Evolutionary conservation across 1,140 invertebrate genomes (phyloP), one percentile per base, ranked within the genome.

Genomic region (Oedothorax gibbosus): DNA sequence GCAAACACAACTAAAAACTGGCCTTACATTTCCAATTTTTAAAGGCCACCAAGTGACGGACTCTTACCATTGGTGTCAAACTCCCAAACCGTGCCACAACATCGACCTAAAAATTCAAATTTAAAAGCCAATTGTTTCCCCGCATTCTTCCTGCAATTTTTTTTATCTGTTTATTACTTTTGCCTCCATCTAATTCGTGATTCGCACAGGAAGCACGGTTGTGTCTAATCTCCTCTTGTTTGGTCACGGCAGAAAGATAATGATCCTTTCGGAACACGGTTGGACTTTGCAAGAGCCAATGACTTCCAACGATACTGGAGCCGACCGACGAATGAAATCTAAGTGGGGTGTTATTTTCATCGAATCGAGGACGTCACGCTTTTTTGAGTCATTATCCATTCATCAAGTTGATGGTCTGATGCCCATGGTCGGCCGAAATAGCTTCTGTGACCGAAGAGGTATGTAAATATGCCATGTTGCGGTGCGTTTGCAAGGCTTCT

Each of bases 281-380:
- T 82, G 80, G 80, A 20, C 64, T 21, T 56, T 2, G 35, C 53
- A 50, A 56, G 72, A 84, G 81, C 81, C 81, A 84, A 84, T 84
- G 81, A 76, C 71, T 84, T 57, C 15, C 50, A 11, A 35, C 21
- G 71, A 35, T 66, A 75, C 35, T n/a, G 50, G 64, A 73, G 68
- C 15, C 35, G 64, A 21, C 57, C 69, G 68, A 56, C 81, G 81
- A 84, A 84, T 84, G 81, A 84, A 84, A 84, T 84, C 72, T 76
- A 66, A 84, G 81, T 57, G 71, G 71, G 81, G 81, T 84, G 81
- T 84, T 64, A 84, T 84, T 84, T 84, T 84, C 81, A 84, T 64
- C n/a, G 15, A 18, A 60, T 82, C 60, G 69, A 79, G 77, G 64
- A 14, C 77, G 60, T n/a, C 77, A 68, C 51, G 78, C 54, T 50